Conservation (phyloP, 2,113 vertebrate species). For the Phycodurus eques region DNA sequence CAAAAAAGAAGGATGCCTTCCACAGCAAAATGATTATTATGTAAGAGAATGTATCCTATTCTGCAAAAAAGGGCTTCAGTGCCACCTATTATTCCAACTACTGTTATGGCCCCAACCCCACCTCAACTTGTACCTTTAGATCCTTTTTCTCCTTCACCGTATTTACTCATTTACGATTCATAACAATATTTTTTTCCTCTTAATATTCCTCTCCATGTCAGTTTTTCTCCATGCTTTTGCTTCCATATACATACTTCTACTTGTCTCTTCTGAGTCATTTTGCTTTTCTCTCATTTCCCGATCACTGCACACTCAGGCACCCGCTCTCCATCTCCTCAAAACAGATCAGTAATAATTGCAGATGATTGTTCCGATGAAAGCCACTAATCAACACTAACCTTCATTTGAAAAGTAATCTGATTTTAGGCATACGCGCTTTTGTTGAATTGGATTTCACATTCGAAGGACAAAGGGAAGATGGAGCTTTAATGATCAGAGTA, state of each 20-base stretch:
- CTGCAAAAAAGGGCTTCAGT: not conserved
- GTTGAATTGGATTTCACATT: slow-evolving; percentile 60
- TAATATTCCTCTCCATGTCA: not conserved
- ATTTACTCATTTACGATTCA: slow-evolving; percentile 1
- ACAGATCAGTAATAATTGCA: slow-evolving; percentile 49
- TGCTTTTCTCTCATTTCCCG: slow-evolving; percentile 16
- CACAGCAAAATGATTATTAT: not conserved
- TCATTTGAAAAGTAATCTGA: slow-evolving; percentile 68
- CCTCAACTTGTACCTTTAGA: not conserved
- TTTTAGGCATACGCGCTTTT: slow-evolving; percentile 54
- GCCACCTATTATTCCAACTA: not conserved
- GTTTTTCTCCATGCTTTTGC: not conserved
- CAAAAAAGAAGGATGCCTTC: not conserved
- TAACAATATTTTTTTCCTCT: not conserved
- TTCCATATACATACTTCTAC: not conserved
- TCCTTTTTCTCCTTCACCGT: not conserved
- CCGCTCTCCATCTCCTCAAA: slow-evolving; percentile 9
- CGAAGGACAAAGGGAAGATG: slow-evolving; percentile 48
- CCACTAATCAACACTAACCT: slow-evolving; percentile 64
- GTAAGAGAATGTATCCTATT: too few relatives aligned
- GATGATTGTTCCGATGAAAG: slow-evolving; percentile 62
- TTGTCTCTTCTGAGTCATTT: slow-evolving; percentile 5
- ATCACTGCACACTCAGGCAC: slow-evolving; percentile 24
- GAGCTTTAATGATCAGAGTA: not conserved
- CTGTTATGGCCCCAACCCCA: not conserved